These are phyloP conservation scores for Argynnis bischoffii DNA, from an alignment of 2,888 invertebrate species.

Conservation along the genomic window DNA sequence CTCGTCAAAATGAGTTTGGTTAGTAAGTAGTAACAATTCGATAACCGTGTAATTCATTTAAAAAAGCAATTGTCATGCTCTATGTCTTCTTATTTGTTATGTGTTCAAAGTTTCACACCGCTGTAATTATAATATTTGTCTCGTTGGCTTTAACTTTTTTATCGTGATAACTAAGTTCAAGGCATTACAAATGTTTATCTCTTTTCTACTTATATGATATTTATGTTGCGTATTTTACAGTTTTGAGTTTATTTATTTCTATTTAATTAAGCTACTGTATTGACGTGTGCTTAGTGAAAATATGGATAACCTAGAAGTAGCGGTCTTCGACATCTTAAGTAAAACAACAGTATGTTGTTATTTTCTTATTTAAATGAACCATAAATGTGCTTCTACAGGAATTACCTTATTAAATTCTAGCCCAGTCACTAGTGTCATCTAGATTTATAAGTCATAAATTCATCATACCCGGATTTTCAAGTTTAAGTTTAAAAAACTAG, in stretches of 20 bases:
- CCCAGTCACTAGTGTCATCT: no score
- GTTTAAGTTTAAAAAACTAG: background rate
- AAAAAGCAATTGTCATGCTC: slow-evolving; percentile 4
- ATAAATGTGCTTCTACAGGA: no score
- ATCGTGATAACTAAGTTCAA: slow-evolving; percentile 28
- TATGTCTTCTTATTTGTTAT: background rate
- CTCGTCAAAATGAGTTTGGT: slow-evolving; percentile 35
- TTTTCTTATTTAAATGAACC: slow-evolving; percentile 4
- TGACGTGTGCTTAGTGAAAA: slow-evolving; percentile 20
- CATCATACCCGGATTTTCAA: background rate
- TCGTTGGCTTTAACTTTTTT: background rate
- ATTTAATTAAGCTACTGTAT: slow-evolving; percentile 3
- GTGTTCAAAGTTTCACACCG: background rate
- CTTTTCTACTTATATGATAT: background rate
- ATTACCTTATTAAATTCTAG: no score
- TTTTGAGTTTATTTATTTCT: background rate
- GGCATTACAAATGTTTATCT: slow-evolving; percentile 10
- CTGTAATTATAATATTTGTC: background rate
- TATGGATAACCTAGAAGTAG: slow-evolving; percentile 37
- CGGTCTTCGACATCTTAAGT: slow-evolving; percentile 22
- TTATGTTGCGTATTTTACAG: background rate
- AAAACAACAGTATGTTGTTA: slow-evolving; percentile 28
- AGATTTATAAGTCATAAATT: no score
- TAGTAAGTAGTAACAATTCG: slow-evolving; percentile 11
- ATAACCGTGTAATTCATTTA: background rate